These are phyloP conservation scores for Leptinotarsa peninsularis DNA, from an alignment of 2,888 invertebrate genomes.

Conservation along the genomic window DNA sequence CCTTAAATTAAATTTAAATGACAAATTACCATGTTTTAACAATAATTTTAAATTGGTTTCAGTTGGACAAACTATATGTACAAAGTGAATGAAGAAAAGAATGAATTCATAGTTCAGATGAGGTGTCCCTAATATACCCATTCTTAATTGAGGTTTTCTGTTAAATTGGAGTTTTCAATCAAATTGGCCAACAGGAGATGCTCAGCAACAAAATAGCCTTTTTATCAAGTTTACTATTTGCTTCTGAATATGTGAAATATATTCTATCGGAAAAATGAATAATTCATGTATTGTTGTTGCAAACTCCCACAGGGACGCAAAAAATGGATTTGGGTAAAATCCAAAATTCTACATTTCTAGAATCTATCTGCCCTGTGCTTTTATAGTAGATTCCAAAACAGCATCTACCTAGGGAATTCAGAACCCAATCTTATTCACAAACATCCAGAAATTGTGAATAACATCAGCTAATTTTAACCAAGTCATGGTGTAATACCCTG, in stretches of 20 bases:
- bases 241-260: neutral
- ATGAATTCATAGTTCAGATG: too few relatives aligned
- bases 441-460: conserved; percentile 50
- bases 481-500: conserved; percentile 64
- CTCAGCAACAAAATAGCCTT: neutral
- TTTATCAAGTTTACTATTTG: neutral
- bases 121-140: too few relatives aligned
- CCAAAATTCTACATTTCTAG: conserved; percentile 43
- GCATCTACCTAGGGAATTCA: conserved; percentile 47
- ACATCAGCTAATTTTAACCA: conserved; percentile 57
- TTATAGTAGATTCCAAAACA: conserved; percentile 60
- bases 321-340: neutral
- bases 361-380: conserved; percentile 62
- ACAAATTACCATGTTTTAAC: too few relatives aligned
- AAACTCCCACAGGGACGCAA: neutral
- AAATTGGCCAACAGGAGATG: too few relatives aligned
- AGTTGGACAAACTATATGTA: too few relatives aligned
- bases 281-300: neutral
- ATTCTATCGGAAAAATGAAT: neutral
- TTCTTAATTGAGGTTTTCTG: too few relatives aligned
- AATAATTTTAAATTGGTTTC: too few relatives aligned
- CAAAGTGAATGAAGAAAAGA: too few relatives aligned
- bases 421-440: conserved; percentile 45
- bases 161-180: too few relatives aligned
- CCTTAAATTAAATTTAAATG: too few relatives aligned